Base-by-base conservation (phyloP, 2,888 invertebrate genomes). In the Ennomos fuscantarius region DNA sequence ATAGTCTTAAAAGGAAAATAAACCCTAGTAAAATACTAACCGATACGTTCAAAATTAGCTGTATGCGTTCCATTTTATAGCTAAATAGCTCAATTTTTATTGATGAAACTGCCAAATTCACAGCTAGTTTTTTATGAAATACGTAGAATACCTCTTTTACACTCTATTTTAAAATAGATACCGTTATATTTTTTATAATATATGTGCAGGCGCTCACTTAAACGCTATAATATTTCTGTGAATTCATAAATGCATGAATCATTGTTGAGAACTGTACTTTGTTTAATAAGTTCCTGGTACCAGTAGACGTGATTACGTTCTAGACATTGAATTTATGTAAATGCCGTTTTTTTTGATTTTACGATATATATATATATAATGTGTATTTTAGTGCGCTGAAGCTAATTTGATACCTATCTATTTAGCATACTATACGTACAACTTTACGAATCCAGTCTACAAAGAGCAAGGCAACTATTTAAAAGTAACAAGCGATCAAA, bases 251-350 rank as follows among this genome's bases (percentile, higher is more conserved):
- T 45, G 13, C 52, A 57, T 59, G 60, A 57, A 59, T 63, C 55
- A 62, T 42, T 39, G 35, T 43, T 46, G 10, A 37, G 49, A 56
- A 55, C 13, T 45, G 37, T 40, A 31, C 39, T 55, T 36, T 41
- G 47, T 46, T 45, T 43, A 50, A 46, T 60, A 42, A 64, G 59
- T 65, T 67, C 65, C 65, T 64, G 58, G 62, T 60, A 51, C 13
- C 11, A n/a, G 51, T 48, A 56, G 47, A 58, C 39, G 5, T 46
- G 37, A 50, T 50, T 55, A 55, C 59, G 46, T 58, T 63, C 55
- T 63, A 55, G 53, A 53, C 60, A 61, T 62, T 66, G 53, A 57
- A 56, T 10, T 62, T 62, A 62, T 63, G 63, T 44, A 57, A 62
- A 62, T 65, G 42, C 47, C 40, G 48, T 34, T 56, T 61, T 44